Evolutionary conservation across 2,797 vertebrate genomes (phyloP), one percentile per base, ranked within the genome.

Genomic region (Malurus splendens): DNA sequence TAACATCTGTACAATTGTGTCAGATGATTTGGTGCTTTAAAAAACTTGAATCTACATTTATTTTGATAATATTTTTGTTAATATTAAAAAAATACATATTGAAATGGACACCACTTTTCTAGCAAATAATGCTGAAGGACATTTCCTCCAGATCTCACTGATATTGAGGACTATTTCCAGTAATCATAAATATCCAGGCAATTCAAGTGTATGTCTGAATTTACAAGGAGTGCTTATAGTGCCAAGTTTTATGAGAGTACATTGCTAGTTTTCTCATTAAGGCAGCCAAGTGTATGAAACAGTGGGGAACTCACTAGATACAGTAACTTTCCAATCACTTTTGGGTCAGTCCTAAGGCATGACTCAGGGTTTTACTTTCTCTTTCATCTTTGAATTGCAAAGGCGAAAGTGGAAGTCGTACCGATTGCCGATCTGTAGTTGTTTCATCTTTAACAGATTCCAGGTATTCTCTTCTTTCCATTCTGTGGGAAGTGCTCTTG

Each of bases 191-290:
- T 92, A 94, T 80, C 71, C 57, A 85, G 52, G 57, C 91, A 93
- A 94, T 94, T 91, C 56, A 90, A 22, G 33, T 89, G 75, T 86
- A 36, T 87, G 17, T 41, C 45, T 75, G 82, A 83, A 54, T 94
- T 95, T 92, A 87, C 44, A 68, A 87, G 64, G 86, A 90, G 79
- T 76, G 81, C 78, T 95, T 94, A 85, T 19, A 36, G 20, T 80
- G 44, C 44, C 48, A 82, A 45, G 25, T 87, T 95, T 92, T 95
- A 87, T 68, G 89, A 56, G 57, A 75, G 27, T 82, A 17, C 18
- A n/a, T 77, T 79, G 61, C 55, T 95, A 51, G 17, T 92, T 97
- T 93, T 82, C 84, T 94, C 19, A 9, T 80, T 90, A 86, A 82
- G 81, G 72, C 90, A 93, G 90, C 41, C 51, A 73, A 82, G 18